A percentile compares a stretch with the other conserved stretches of the same genome.
These are phyloP conservation scores for Pyralis farinalis DNA, from an alignment of 2,888 invertebrate species.

Conservation along the genomic window DNA sequence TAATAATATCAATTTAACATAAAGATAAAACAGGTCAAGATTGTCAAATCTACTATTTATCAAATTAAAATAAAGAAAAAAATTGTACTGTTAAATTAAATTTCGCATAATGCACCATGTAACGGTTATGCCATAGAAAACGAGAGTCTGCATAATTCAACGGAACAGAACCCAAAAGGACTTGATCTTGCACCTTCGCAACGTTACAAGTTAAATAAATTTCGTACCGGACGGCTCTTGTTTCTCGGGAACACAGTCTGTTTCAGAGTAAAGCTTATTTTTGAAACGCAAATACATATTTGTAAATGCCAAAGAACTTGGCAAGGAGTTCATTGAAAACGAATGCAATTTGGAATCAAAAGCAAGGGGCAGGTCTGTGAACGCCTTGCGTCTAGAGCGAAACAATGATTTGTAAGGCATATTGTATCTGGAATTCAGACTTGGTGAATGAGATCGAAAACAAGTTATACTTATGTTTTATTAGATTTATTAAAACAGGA, in stretches of 20 bases:
- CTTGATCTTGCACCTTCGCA: conserved; percentile 42
- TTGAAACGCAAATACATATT: conserved; percentile 20
- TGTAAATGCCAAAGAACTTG: conserved; percentile 38
- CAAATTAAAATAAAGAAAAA: too few species aligned
- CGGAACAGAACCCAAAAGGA: conserved; percentile 33
- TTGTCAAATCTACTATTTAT: too few species aligned
- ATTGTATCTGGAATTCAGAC: conserved; percentile 54
- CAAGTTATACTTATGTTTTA: not conserved
- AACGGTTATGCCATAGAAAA: conserved; percentile 62
- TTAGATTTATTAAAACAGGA: not conserved
- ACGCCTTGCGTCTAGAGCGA: conserved; percentile 48
- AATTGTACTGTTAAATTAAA: too few species aligned
- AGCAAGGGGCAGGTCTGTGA: conserved; percentile 56
- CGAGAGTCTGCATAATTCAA: conserved; percentile 36
- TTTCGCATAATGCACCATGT: conserved; percentile 35
- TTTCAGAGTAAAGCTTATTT: conserved; percentile 9
- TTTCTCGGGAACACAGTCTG: conserved; percentile 9
- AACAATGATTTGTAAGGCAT: conserved; percentile 66
- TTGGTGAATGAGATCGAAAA: conserved; percentile 26
- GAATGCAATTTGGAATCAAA: conserved; percentile 57
- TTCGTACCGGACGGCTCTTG: not conserved
- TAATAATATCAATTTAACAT: too few species aligned
- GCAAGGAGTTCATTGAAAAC: conserved; percentile 69
- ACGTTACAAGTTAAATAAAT: conserved; percentile 10
- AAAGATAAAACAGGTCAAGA: too few species aligned